Evolutionary conservation across 2,113 vertebrate genomes (phyloP), one percentile per base, ranked within the genome.

Genomic region (Heloderma charlesbogerti): DNA sequence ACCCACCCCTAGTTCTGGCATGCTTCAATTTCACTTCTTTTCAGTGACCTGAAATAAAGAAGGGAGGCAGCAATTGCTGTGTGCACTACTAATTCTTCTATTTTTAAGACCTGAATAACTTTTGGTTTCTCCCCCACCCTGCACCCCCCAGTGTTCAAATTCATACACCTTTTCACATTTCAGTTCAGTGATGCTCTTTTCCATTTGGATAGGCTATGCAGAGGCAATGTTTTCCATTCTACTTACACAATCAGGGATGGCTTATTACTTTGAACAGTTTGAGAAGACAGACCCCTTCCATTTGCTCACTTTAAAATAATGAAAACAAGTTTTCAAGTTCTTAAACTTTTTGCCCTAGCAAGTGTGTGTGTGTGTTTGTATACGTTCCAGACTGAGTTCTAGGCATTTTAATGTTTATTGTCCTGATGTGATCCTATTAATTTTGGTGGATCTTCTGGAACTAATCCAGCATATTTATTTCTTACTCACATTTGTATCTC

Each of bases 241-340:
- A 45, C 86, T 88, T 57, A 82, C 82, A 89, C 67, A 57, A 74
- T 91, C 71, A 91, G 86, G 84, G 57, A 72, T 51, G 85, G 80
- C 5, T 91, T 90, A 71, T 82, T 89, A 54, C 40, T 77, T 13
- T 78, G 45, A 86, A 51, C 83, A 85, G 48, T 66, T 48, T 75
- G 54, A 66, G 66, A 20, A 31, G 74, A n/a, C 45, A 79, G 45
- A 3, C 40, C 77, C 74, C n/a, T 86, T 84, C 51, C 1, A 43
- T 83, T 60, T 74, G 43, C 16, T 60, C 37, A 89, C 6, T 20
- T 89, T 63, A 3, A 31, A 63, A 77, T 40, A 78, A 51, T 6
- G 31, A n/a, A 51, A 72, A 72, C 29, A 72, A 67, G 25, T 83
- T 54, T 83, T 83, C 81, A 37, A 83, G 27, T 78, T 78, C 51